These are phyloP conservation scores for Fratercula arctica DNA, from an alignment of 2,797 vertebrate species.

Conservation along the genomic window DNA sequence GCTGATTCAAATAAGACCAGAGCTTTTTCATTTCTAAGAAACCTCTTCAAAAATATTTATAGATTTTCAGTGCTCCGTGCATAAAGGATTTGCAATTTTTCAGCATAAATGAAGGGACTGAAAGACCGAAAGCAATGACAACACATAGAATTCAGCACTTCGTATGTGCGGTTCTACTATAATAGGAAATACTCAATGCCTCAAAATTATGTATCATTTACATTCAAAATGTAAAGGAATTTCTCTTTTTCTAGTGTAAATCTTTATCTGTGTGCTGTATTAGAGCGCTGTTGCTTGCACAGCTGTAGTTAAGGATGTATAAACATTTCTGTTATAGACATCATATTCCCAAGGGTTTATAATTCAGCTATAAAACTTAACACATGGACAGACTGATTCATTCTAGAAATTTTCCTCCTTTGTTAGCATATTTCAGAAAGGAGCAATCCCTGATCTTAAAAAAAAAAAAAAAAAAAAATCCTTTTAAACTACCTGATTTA, in stretches of 20 bases:
- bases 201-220: constrained; percentile 4
- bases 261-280: constrained; percentile 1
- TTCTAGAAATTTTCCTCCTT: not conserved
- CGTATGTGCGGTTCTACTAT: not conserved
- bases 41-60: constrained; percentile 38
- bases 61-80: not conserved
- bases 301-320: constrained; percentile 7
- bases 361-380: constrained; percentile 18
- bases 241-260: constrained; percentile 12
- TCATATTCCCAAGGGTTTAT: not conserved
- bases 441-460: not conserved
- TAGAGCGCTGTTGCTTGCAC: not conserved
- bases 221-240: constrained; percentile 9
- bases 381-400: not conserved
- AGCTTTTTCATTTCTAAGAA: constrained; percentile 20
- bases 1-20: not conserved
- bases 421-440: not conserved
- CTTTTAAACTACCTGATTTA: not conserved
- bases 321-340: constrained; percentile 26
- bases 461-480: not conserved
- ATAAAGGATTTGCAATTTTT: constrained; percentile 50
- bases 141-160: not conserved
- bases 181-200: not conserved
- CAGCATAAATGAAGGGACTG: constrained; percentile 12
- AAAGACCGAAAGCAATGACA: constrained; percentile 11